phyloP scores from a whole-genome alignment of 2,888 invertebrate genomes.

The Bugulina stolonifera region DNA sequence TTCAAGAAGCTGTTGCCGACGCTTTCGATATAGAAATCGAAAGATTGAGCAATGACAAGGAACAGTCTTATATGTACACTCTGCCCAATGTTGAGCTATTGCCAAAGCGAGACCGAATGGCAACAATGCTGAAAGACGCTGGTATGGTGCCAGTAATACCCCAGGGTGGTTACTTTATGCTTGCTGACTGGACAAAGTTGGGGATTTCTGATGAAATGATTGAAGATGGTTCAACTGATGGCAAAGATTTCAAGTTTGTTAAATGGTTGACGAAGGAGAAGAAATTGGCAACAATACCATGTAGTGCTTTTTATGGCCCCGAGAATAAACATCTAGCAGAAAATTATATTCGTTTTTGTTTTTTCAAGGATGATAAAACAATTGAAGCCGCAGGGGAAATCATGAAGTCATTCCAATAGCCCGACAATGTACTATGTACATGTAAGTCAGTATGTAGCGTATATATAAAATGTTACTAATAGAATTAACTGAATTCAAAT shows the following conservation, averaged over 20 bases:
- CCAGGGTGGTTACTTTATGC: constrained; percentile 93
- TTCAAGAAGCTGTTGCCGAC: constrained; percentile 87
- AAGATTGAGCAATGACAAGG: constrained; percentile 64
- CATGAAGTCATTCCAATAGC: constrained; percentile 30
- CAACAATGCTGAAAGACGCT: constrained; percentile 57
- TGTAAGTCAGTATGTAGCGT: no score
- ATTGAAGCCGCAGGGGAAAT: constrained; percentile 48
- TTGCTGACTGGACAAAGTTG: constrained; percentile 76
- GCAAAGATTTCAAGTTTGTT: constrained; percentile 79
- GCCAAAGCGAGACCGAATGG: constrained; percentile 47
- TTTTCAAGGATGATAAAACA: constrained; percentile 49
- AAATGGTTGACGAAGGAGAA: constrained; percentile 89
- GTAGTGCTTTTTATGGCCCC: constrained; percentile 82
- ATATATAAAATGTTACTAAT: no score
- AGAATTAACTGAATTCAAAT: no score
- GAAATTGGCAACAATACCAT: constrained; percentile 81
- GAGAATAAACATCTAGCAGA: constrained; percentile 74
- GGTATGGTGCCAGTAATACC: constrained; percentile 88
- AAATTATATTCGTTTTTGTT: constrained; percentile 51
- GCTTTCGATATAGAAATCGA: constrained; percentile 79
- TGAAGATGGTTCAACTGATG: constrained; percentile 43
- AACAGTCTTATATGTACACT: constrained; percentile 20
- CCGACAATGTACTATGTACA: background rate
- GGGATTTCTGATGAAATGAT: constrained; percentile 51
- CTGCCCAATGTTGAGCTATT: constrained; percentile 56